Conservation (phyloP, 1,140 invertebrate genomes). For the Nomia melanderi region DNA sequence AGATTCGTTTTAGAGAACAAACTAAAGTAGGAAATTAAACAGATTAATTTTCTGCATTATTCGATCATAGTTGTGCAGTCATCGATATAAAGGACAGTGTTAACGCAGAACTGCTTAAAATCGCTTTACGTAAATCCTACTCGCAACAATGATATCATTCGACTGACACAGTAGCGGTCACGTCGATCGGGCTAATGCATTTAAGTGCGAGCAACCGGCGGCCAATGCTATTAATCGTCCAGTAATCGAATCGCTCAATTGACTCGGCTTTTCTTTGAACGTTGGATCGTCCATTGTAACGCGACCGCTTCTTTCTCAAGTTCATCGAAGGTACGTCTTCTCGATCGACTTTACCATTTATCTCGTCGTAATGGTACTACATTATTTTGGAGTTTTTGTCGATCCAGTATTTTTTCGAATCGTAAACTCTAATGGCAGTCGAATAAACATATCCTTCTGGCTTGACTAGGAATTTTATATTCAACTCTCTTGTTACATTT, state of each 20-base stretch:
- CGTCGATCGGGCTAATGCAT: constrained; percentile 59
- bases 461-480: too few species aligned
- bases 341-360: neutral
- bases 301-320: constrained; percentile 34
- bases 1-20: too few species aligned
- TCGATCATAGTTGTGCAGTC: neutral
- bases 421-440: too few species aligned
- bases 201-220: constrained; percentile 58
- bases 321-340: constrained; percentile 30
- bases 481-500: too few species aligned
- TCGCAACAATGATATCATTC: constrained; percentile 61
- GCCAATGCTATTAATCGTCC: constrained; percentile 59
- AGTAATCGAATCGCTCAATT: constrained; percentile 66
- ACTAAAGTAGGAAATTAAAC: too few species aligned
- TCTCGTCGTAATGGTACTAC: neutral
- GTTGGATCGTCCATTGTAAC: constrained; percentile 40
- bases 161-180: constrained; percentile 57
- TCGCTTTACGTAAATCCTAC: constrained; percentile 55
- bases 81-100: neutral
- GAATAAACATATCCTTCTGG: too few species aligned
- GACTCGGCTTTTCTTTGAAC: constrained; percentile 64
- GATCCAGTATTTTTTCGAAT: too few species aligned
- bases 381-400: neutral
- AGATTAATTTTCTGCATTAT: too few species aligned
- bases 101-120: constrained; percentile 14